Percentiles rank a stretch among this genome's conserved stretches.
Evolutionary conservation across 2,888 invertebrate species (phyloP).

Genomic region (Villa cingulata): DNA sequence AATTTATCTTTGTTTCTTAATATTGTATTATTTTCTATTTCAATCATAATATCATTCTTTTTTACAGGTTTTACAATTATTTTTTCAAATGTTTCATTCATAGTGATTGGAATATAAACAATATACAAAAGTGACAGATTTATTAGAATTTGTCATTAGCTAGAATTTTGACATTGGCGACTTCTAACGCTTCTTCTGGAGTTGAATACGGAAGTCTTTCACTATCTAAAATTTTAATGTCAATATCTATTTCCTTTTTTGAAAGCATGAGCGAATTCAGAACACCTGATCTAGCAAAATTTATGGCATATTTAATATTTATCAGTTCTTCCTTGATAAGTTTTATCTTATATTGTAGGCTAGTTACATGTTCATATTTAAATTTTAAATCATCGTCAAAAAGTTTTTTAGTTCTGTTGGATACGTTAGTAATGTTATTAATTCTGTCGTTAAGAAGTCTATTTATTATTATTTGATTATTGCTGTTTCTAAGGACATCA

Average conservation of each 20-base stretch:
- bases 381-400: not conserved
- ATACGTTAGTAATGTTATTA: conserved; percentile 3
- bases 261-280: conserved; percentile 12
- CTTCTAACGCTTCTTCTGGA: conserved; percentile 15
- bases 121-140: conserved; percentile 12
- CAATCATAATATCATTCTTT: conserved; percentile 2
- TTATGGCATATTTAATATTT: conserved; percentile 11
- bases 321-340: conserved; percentile 9
- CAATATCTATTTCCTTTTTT: conserved; percentile 8
- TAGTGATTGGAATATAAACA: conserved; percentile 13
- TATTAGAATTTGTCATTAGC: too few relatives aligned
- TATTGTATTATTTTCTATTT: conserved; percentile 9
- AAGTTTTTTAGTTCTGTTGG: not conserved
- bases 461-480: conserved; percentile 5
- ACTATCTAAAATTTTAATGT: conserved; percentile 10
- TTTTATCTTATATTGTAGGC: conserved; percentile 3
- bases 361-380: not conserved
- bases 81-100: conserved; percentile 10
- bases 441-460: conserved; percentile 3
- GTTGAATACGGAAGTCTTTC: conserved; percentile 13
- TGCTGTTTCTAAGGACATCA: not conserved
- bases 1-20: conserved; percentile 10
- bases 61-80: conserved; percentile 11
- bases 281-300: conserved; percentile 6
- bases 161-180: conserved; percentile 15